Conservation (phyloP, 2,888 invertebrate genomes). For the Phymatocera aterrima region DNA sequence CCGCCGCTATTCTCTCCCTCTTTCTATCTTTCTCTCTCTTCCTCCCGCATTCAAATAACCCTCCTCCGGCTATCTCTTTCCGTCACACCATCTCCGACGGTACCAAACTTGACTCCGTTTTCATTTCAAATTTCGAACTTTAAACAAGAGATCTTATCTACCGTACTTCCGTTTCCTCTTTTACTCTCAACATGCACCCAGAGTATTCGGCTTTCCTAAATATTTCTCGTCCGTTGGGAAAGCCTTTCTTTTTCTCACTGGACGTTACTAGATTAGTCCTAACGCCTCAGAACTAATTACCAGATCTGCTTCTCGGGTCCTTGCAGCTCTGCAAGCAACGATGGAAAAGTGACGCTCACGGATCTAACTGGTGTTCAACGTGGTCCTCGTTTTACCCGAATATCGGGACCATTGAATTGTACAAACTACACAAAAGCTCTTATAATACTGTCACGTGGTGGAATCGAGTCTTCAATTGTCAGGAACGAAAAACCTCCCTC, state of each 20-base stretch:
- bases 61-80: constrained; percentile 12
- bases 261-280: constrained; percentile 23
- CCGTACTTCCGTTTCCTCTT: constrained; percentile 26
- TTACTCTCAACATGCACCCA: not conserved
- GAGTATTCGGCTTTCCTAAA: constrained; percentile 6
- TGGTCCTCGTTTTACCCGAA: not conserved
- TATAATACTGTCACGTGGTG: not conserved
- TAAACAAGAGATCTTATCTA: constrained; percentile 61
- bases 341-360: constrained; percentile 2
- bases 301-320: constrained; percentile 8
- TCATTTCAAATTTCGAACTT: constrained; percentile 60
- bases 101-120: constrained; percentile 50
- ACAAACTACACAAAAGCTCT: not conserved
- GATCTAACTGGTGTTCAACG: not conserved
- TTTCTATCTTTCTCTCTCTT: not conserved
- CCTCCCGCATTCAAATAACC: constrained; percentile 3
- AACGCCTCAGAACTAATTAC: constrained; percentile 29
- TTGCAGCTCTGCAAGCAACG: constrained; percentile 8
- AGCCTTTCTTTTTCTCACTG: not conserved
- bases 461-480: not conserved
- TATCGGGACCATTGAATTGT: not conserved
- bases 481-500: not conserved
- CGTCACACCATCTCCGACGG: constrained; percentile 30
- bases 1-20: constrained; percentile 38
- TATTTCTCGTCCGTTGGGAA: constrained; percentile 8